Conservation (phyloP, 2,888 invertebrate genomes). For the Cheilosia variabilis region DNA sequence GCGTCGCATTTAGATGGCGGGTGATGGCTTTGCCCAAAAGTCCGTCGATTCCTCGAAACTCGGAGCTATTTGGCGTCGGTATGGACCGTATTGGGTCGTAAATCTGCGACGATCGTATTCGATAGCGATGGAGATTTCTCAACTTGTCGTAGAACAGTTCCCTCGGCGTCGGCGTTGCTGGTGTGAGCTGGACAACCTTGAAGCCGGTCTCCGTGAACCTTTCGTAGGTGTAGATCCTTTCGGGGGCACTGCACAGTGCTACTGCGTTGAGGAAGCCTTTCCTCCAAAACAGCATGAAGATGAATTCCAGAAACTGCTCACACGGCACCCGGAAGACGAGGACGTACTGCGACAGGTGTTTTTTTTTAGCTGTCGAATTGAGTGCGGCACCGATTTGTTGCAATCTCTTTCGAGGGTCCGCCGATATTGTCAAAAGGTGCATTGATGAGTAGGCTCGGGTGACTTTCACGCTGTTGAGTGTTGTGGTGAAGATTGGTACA, state of each 20-base stretch:
- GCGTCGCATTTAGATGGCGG: constrained; percentile 79
- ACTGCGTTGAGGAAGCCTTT: constrained; percentile 78
- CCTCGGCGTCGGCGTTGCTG: accelerated
- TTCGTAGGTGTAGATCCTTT: constrained; percentile 78
- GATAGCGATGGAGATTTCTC: constrained; percentile 77
- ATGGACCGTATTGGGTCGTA: constrained; percentile 78
- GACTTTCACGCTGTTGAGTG: background rate
- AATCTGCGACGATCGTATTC: constrained; percentile 80
- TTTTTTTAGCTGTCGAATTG: constrained; percentile 37
- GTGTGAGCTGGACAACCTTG: constrained; percentile 58
- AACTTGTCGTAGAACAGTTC: constrained; percentile 78
- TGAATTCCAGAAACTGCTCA: constrained; percentile 60
- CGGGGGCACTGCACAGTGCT: constrained; percentile 70
- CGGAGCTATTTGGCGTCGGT: constrained; percentile 73
- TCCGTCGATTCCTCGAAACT: constrained; percentile 78
- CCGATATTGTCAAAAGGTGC: constrained; percentile 38
- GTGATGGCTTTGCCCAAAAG: constrained; percentile 77
- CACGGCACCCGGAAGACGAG: constrained; percentile 78
- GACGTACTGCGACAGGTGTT: constrained; percentile 79
- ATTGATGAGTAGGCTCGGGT: constrained; percentile 23
- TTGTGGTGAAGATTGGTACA: constrained; percentile 17
- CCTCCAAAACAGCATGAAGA: constrained; percentile 78
- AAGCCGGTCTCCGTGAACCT: constrained; percentile 78
- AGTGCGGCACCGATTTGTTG: constrained; percentile 4
- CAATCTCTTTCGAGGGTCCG: background rate